Percentiles rank a stretch among this genome's conserved stretches.
phyloP scores from a whole-genome alignment of 2,797 vertebrate species.

The Platyrinchus mystaceus region DNA sequence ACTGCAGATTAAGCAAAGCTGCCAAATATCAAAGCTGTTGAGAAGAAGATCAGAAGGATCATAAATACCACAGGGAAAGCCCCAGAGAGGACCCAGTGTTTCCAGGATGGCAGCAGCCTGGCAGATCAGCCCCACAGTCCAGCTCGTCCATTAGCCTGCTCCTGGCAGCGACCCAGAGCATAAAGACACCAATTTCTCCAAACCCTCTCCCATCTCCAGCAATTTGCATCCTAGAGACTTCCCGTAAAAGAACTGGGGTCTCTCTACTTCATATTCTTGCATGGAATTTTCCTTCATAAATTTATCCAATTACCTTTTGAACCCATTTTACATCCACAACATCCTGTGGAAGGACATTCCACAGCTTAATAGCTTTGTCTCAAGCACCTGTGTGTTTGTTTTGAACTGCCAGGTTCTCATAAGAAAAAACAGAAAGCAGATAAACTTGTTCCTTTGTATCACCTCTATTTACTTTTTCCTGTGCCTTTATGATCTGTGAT shows the following conservation, averaged over 20 bases:
- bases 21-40: not conserved
- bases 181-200: not conserved
- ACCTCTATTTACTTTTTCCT: not conserved
- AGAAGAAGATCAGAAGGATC: not conserved
- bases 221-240: not conserved
- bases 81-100: not conserved
- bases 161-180: not conserved
- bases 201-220: not conserved
- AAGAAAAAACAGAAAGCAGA: not conserved
- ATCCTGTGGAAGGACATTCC: conserved; percentile 59
- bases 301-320: conserved; percentile 28
- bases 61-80: not conserved
- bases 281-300: conserved; percentile 47
- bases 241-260: not conserved
- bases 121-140: not conserved
- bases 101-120: not conserved
- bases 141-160: not conserved
- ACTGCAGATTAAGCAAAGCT: not conserved
- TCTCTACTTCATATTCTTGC: not conserved
- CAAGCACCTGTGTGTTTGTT: not conserved
- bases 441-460: not conserved
- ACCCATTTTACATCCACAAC: conserved; percentile 32
- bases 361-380: not conserved
- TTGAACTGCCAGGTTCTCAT: not conserved
- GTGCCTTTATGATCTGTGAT: not conserved